Evolutionary conservation across 2,113 vertebrate species (phyloP), one percentile per base, ranked within the genome.

Genomic region (Vulpes vulpes): DNA sequence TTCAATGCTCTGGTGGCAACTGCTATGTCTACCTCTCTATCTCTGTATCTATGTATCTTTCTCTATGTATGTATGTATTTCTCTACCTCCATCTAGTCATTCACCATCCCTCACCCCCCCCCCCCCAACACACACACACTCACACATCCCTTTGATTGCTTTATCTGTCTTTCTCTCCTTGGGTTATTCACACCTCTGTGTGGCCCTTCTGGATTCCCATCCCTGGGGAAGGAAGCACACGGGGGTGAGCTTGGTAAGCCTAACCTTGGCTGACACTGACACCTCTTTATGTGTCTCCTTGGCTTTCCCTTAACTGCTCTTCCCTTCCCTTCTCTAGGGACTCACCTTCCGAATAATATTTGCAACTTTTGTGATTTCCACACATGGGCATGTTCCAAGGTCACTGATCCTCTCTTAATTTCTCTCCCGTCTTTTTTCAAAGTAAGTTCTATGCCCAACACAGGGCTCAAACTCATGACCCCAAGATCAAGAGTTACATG

Each of bases 351-450:
- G 12, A 49, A 2, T 12, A 30, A 25, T 15, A 20, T 16, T 32
- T 69, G 5, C 5, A 11, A 32, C 27, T n/a, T 3, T 32, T 12
- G 2, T 17, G 0, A 2, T 55, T 60, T n/a, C 55, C 7, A 12
- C 1, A 10, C 0, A 2, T 9, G 22, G 7, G 19, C 3, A 4
- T 32, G 15, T 27, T 86, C n/a, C 8, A n/a, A 59, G 22, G 12
- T 11, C 49, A 22, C 1, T 3, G 4, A 25, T 2, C 1, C 30
- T 23, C 49, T 64, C 6, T 8, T 8, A 53, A 14, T 15, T 32
- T 64, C 30, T 51, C 25, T 16, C 30, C 15, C 43, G 27, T 17
- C 73, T 30, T 76, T 76, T 78, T 51, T 78, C 49, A 0, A 22
- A 51, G 15, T 16, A 51, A 30, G 14, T 49, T 51, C 43, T 76